Percentiles rank a stretch among this genome's conserved stretches.
Evolutionary conservation across 2,797 vertebrate genomes (phyloP).

Genomic region (Syngnathus rostellatus): DNA sequence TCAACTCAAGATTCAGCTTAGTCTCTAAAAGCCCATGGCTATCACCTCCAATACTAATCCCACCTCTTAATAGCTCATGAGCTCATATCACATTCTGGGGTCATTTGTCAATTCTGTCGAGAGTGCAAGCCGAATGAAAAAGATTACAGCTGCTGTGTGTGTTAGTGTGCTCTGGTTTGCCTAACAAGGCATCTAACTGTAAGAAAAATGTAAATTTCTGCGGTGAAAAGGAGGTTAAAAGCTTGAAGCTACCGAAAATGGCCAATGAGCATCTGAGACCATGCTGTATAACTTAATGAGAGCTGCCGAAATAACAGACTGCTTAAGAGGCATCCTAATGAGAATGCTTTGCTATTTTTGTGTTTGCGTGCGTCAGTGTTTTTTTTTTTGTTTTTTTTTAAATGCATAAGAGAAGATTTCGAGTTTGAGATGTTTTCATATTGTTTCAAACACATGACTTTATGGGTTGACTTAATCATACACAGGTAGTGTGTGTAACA

Average conservation of each 20-base stretch:
- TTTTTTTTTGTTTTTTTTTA: background rate
- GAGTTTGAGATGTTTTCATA: background rate
- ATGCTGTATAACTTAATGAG: background rate
- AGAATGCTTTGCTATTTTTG: background rate
- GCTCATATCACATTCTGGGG: background rate
- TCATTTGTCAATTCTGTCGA: constrained; percentile 11
- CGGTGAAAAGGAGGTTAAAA: constrained; percentile 2
- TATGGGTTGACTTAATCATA: background rate
- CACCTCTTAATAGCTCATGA: too few relatives aligned
- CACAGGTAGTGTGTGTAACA: background rate
- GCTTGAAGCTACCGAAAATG: background rate
- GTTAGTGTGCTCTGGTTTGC: background rate
- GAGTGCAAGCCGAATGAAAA: constrained; percentile 13
- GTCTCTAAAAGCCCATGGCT: too few relatives aligned
- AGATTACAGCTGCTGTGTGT: background rate
- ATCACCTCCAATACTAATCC: too few relatives aligned
- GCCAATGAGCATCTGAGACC: constrained; percentile 5
- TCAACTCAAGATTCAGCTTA: too few relatives aligned
- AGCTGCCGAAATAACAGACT: background rate
- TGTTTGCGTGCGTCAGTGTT: too few relatives aligned
- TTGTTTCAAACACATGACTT: background rate
- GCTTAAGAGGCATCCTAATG: background rate
- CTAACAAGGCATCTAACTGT: constrained; percentile 2
- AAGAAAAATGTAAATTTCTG: background rate
- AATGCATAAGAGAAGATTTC: background rate